Evolutionary conservation across 1,140 invertebrate species (phyloP).

Genomic region (Trichogramma pretiosum): DNA sequence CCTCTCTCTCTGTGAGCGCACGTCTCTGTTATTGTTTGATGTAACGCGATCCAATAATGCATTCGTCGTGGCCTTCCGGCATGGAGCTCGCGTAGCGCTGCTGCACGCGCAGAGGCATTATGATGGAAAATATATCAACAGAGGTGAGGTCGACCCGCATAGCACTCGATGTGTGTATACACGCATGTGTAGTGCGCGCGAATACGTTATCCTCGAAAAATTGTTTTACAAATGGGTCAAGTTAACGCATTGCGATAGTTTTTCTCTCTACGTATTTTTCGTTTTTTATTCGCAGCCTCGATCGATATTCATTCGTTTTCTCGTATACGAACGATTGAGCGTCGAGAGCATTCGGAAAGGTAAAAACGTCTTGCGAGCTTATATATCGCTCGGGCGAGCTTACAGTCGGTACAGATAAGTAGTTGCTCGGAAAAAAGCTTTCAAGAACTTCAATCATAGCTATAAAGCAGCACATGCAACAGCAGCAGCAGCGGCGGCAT

Average conservation of each 20-base stretch:
- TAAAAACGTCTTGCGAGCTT: too few relatives aligned
- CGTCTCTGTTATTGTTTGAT: constrained; percentile 37
- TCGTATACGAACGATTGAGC: background rate
- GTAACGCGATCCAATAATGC: constrained; percentile 47
- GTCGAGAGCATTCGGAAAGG: background rate
- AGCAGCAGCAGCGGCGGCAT: too few relatives aligned
- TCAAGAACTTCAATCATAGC: too few relatives aligned
- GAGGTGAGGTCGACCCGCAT: constrained; percentile 16
- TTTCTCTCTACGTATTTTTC: too few relatives aligned
- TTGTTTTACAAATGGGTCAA: constrained; percentile 3
- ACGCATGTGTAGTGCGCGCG: background rate
- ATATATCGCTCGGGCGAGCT: too few relatives aligned
- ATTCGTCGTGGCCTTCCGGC: constrained; percentile 40
- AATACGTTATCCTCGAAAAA: background rate
- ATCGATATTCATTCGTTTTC: background rate
- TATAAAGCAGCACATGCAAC: too few relatives aligned
- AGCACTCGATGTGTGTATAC: background rate
- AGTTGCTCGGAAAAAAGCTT: background rate
- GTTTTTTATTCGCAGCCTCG: background rate
- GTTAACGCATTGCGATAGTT: background rate
- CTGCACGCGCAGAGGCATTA: constrained; percentile 27
- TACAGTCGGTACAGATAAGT: too few relatives aligned
- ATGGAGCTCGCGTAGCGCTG: background rate
- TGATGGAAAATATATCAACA: too few relatives aligned
- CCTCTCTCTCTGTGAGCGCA: too few relatives aligned